Evolutionary conservation across 1,140 invertebrate species (phyloP).

Genomic region (Drosophila prosaltans): DNA sequence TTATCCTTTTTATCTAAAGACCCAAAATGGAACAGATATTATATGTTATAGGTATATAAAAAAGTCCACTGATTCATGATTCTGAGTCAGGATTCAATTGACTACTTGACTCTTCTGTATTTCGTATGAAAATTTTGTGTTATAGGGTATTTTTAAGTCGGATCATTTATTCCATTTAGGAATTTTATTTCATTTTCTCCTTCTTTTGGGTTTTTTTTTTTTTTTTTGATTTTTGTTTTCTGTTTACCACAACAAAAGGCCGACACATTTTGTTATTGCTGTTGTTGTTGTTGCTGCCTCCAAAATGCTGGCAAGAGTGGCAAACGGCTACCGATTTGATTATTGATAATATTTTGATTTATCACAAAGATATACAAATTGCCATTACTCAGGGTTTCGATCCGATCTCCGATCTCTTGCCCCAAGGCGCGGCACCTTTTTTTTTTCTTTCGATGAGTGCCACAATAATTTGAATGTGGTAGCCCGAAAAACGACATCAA

Average conservation of each 20-base stretch:
- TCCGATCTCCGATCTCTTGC: conserved; percentile 36
- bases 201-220: conserved; percentile 10
- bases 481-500: conserved; percentile 27
- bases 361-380: conserved; percentile 79
- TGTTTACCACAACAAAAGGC: conserved; percentile 71
- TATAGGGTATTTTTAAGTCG: neutral
- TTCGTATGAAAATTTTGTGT: too few relatives aligned
- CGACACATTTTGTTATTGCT: conserved; percentile 42
- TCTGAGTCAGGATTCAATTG: too few relatives aligned
- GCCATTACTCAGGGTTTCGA: conserved; percentile 41
- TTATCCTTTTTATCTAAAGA: too few relatives aligned
- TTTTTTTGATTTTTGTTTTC: neutral
- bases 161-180: neutral
- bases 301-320: conserved; percentile 67
- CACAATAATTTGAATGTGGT: conserved; percentile 58
- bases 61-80: too few relatives aligned
- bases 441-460: conserved; percentile 20
- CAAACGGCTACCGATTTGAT: conserved; percentile 81
- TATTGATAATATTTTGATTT: conserved; percentile 82
- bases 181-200: conserved; percentile 18
- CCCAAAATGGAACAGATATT: too few relatives aligned
- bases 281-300: conserved; percentile 11
- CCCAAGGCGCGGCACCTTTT: conserved; percentile 57
- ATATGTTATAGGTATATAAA: too few relatives aligned
- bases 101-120: too few relatives aligned